A percentile compares a stretch with the other conserved stretches of the same genome.
Conservation (phyloP, 2,113 vertebrate genomes). For the Corythoichthys haematopterus region DNA sequence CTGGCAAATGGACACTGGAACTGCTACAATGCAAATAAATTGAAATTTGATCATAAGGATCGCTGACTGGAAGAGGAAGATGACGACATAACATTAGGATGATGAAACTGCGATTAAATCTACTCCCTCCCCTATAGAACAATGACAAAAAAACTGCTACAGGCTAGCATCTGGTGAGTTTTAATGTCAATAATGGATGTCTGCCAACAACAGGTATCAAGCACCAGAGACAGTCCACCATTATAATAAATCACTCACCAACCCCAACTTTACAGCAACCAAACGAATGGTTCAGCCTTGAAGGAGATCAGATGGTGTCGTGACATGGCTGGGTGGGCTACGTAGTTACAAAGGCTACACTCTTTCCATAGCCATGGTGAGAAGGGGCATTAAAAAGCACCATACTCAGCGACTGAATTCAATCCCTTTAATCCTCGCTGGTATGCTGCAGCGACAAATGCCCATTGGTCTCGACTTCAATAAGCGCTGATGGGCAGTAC, state of each 20-base stretch:
- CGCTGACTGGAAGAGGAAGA: background rate
- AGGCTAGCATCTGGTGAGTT: conserved; percentile 33
- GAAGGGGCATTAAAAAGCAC: conserved; percentile 57
- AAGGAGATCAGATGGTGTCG: conserved; percentile 45
- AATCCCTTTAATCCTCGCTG: conserved; percentile 70
- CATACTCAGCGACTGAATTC: conserved; percentile 67
- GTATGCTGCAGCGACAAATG: conserved; percentile 55
- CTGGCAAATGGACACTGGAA: background rate
- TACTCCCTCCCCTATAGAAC: conserved; percentile 5
- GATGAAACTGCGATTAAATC: background rate
- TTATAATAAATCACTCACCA: background rate
- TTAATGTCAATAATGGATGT: conserved; percentile 26
- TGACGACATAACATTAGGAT: background rate
- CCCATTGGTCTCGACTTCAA: conserved; percentile 52
- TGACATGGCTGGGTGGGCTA: conserved; percentile 50
- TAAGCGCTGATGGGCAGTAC: conserved; percentile 44
- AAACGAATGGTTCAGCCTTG: conserved; percentile 19
- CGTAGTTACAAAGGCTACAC: conserved; percentile 57
- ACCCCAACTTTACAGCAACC: conserved; percentile 23
- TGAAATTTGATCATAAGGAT: too few species aligned
- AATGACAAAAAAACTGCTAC: conserved; percentile 14
- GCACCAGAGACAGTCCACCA: background rate
- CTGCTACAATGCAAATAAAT: background rate
- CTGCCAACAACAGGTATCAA: conserved; percentile 26
- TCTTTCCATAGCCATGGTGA: conserved; percentile 40